Conservation (phyloP, 2,797 vertebrate species). For the Xenentodon cancila region DNA sequence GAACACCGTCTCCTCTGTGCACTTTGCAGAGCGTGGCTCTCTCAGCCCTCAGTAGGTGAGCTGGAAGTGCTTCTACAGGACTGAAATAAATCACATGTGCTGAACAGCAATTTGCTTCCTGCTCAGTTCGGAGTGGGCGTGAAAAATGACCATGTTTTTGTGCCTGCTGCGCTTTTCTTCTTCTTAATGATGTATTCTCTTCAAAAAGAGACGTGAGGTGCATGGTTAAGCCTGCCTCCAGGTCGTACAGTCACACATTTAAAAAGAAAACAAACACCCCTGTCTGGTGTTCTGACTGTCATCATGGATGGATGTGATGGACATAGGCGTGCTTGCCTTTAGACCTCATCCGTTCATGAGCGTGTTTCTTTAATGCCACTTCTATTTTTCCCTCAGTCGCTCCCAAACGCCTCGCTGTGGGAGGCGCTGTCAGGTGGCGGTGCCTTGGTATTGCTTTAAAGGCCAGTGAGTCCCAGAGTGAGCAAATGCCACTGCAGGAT, state of each 20-base stretch:
- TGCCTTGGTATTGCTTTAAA: slow-evolving; percentile 54
- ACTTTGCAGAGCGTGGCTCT: slow-evolving; percentile 70
- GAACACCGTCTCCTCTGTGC: slow-evolving; percentile 75
- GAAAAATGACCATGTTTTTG: slow-evolving; percentile 27
- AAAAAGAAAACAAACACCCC: slow-evolving; percentile 20
- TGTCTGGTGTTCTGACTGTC: slow-evolving; percentile 16
- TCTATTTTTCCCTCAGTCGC: slow-evolving; percentile 42
- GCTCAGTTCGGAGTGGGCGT: slow-evolving; percentile 54
- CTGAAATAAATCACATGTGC: slow-evolving; percentile 44
- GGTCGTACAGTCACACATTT: slow-evolving; percentile 43
- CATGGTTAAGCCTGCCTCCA: slow-evolving; percentile 62
- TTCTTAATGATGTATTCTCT: slow-evolving; percentile 67
- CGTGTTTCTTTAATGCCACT: slow-evolving; percentile 30
- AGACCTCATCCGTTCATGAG: slow-evolving; percentile 26
- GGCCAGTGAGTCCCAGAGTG: slow-evolving; percentile 57
- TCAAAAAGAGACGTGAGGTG: slow-evolving; percentile 32
- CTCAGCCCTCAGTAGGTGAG: slow-evolving; percentile 74
- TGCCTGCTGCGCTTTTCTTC: slow-evolving; percentile 55
- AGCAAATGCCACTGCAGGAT: slow-evolving; percentile 75
- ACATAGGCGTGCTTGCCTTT: slow-evolving; percentile 34
- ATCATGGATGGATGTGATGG: slow-evolving; percentile 35
- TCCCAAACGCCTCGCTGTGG: slow-evolving; percentile 30
- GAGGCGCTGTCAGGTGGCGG: slow-evolving; percentile 36
- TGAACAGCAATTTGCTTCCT: slow-evolving; percentile 58
- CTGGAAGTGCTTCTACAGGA: slow-evolving; percentile 56